Percentiles rank a stretch among this genome's conserved stretches.
Evolutionary conservation across 2,888 invertebrate species (phyloP).

Genomic region (Cryptophagus acutangulus): DNA sequence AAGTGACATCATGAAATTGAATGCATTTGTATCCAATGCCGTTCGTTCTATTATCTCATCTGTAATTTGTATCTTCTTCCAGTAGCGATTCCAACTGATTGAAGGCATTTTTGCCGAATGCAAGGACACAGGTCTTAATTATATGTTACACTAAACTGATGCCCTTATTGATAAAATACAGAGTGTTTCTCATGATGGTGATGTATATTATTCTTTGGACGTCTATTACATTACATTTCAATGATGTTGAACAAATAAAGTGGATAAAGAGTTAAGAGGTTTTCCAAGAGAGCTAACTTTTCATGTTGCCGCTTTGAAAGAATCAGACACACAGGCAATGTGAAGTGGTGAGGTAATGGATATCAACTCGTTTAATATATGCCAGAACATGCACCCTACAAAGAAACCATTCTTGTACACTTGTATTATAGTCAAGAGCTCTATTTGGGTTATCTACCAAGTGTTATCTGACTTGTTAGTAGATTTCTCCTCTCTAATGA

Average conservation of each 20-base stretch:
- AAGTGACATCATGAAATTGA: neutral
- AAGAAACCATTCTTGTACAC: conserved; percentile 13
- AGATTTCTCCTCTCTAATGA: no score
- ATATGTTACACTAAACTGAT: no score
- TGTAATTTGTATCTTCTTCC: neutral
- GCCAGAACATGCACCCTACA: conserved; percentile 31
- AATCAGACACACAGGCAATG: conserved; percentile 15
- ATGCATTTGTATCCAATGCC: conserved; percentile 1
- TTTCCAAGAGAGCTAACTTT: conserved; percentile 16
- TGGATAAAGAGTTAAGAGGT: neutral
- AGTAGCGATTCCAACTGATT: neutral
- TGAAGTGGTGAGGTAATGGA: conserved; percentile 22
- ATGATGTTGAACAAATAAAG: neutral
- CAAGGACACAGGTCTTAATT: no score
- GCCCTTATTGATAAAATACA: no score
- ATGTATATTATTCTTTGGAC: no score
- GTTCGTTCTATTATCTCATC: no score
- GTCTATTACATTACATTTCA: no score
- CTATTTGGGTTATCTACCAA: no score
- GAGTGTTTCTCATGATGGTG: no score
- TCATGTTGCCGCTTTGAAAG: conserved; percentile 18
- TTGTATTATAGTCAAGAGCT: neutral
- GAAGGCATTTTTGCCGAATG: neutral
- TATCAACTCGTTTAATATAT: conserved; percentile 30
- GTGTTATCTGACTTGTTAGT: no score